Percentiles rank a stretch among this genome's conserved stretches.
Evolutionary conservation across 53 echinoderm and acorn worm species (phyloP).

Genomic region (Paracentrotus lividus): DNA sequence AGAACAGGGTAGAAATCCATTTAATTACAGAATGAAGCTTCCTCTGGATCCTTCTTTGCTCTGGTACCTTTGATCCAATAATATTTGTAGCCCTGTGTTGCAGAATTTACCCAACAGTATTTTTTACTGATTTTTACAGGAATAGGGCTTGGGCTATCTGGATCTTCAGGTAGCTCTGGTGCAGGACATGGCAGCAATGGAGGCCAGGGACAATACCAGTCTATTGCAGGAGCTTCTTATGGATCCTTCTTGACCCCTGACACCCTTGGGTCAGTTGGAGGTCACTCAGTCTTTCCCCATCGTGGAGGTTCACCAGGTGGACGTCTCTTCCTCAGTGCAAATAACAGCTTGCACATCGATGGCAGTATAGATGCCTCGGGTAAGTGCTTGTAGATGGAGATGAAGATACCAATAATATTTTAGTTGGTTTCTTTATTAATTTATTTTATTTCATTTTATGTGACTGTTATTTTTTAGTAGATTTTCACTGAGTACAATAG

Average conservation of each 20-base stretch:
- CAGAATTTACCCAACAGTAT: neutral
- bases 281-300: slow-evolving; percentile 84
- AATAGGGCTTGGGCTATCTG: slow-evolving; percentile 73
- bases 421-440: too few relatives aligned
- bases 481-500: too few relatives aligned
- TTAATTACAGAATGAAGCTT: too few relatives aligned
- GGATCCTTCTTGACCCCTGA: slow-evolving; percentile 88
- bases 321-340: slow-evolving; percentile 76
- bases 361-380: slow-evolving; percentile 82
- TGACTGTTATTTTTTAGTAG: too few relatives aligned
- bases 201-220: slow-evolving; percentile 81
- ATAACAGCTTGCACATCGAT: slow-evolving; percentile 78
- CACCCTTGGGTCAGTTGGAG: slow-evolving; percentile 85
- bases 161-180: slow-evolving; percentile 81
- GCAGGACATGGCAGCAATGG: slow-evolving; percentile 92
- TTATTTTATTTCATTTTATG: too few relatives aligned
- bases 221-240: slow-evolving; percentile 78
- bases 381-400: neutral
- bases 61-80: neutral
- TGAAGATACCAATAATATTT: neutral
- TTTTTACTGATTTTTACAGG: slow-evolving; percentile 68
- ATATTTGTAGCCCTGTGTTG: neutral
- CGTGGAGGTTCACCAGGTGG: slow-evolving; percentile 88
- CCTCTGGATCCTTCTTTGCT: too few relatives aligned
- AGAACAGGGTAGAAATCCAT: too few relatives aligned